A percentile compares a stretch with the other conserved stretches of the same genome.
Conservation (phyloP, 2,888 invertebrate species). For the Polymixis lichenea region DNA sequence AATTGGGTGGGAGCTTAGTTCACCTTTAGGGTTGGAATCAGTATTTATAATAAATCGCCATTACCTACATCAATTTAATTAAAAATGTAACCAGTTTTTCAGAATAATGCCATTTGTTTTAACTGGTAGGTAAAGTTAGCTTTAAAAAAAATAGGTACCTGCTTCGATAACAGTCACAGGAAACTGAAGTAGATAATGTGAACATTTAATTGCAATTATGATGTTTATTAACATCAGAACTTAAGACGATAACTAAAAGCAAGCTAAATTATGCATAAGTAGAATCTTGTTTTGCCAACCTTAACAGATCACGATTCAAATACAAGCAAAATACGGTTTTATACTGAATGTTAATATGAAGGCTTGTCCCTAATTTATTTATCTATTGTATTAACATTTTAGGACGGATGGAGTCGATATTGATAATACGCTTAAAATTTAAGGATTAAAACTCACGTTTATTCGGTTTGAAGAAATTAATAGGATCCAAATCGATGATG, state of each 20-base stretch:
- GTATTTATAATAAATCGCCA: conserved; percentile 20
- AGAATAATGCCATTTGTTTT: background rate
- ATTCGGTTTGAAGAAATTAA: background rate
- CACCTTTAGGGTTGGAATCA: conserved; percentile 76
- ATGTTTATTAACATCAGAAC: conserved; percentile 25
- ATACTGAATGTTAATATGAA: conserved; percentile 79
- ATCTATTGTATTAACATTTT: conserved; percentile 78
- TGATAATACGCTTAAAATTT: conserved; percentile 18
- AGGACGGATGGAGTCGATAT: conserved; percentile 37
- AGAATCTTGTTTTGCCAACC: conserved; percentile 81
- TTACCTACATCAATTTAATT: background rate
- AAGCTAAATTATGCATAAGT: conserved; percentile 64
- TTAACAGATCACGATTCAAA: conserved; percentile 77
- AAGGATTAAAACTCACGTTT: background rate
- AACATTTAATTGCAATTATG: background rate
- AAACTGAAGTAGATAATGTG: background rate
- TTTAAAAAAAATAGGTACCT: background rate
- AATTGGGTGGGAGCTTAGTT: conserved; percentile 87
- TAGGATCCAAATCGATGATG: background rate
- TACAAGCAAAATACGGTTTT: conserved; percentile 78
- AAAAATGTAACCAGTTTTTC: background rate
- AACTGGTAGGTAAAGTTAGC: background rate
- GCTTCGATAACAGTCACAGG: background rate
- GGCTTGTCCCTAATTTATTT: conserved; percentile 82
- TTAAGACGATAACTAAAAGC: conserved; percentile 15